Conservation (phyloP, 2,797 vertebrate genomes). For the Sorex maritimensis region DNA sequence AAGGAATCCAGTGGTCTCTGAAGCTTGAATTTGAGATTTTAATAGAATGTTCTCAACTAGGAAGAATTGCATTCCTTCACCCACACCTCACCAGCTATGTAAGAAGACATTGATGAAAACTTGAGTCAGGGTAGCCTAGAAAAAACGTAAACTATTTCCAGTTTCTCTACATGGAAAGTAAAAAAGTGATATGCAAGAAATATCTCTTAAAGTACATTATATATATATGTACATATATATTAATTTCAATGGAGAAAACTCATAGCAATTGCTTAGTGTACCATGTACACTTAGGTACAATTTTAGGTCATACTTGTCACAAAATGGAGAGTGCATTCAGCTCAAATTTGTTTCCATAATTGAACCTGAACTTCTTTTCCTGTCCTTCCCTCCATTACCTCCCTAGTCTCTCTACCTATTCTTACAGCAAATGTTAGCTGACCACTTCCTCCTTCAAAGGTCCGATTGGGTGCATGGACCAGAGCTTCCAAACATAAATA, state of each 20-base stretch:
- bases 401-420: not conserved
- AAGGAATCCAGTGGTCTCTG: not conserved
- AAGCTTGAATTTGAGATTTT: not conserved
- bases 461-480: not conserved
- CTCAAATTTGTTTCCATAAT: not conserved
- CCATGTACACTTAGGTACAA: not conserved
- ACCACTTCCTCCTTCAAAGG: not conserved
- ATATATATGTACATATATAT: not conserved
- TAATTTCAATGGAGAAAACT: slow-evolving; percentile 9
- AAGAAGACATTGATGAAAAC: not conserved
- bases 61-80: not conserved
- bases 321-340: not conserved
- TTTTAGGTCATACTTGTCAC: not conserved
- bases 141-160: not conserved
- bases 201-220: too few species aligned
- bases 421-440: not conserved
- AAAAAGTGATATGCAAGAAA: not conserved
- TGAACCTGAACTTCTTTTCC: not conserved
- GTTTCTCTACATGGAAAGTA: not conserved
- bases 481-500: not conserved
- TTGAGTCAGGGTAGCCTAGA: not conserved
- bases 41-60: not conserved
- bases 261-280: not conserved
- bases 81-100: not conserved
- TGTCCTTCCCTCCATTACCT: not conserved